A percentile compares a stretch with the other conserved stretches of the same genome.
Evolutionary conservation across 2,888 invertebrate species (phyloP).

Genomic region (Apamea epomidion): DNA sequence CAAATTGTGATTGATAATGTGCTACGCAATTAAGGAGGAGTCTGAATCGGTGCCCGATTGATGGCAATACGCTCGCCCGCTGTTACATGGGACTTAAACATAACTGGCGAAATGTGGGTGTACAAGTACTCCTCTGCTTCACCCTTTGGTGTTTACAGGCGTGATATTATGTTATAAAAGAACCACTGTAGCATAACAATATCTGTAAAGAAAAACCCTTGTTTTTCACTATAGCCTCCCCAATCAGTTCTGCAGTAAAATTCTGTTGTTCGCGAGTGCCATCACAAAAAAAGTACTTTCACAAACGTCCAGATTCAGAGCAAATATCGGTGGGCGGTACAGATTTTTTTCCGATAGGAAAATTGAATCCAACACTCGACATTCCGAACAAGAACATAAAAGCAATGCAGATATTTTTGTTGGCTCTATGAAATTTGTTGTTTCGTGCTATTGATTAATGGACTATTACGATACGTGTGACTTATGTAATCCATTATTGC

Average conservation of each 20-base stretch:
- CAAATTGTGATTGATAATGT: too few species aligned
- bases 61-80: neutral
- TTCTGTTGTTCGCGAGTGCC: constrained; percentile 20
- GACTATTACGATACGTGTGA: too few species aligned
- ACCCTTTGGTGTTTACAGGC: too few species aligned
- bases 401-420: neutral
- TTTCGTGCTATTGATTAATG: neutral
- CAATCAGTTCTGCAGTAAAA: constrained; percentile 46
- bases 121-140: neutral
- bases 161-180: neutral
- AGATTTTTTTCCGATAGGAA: constrained; percentile 49
- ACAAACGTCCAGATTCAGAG: constrained; percentile 31
- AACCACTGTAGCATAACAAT: neutral
- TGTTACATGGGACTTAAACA: neutral
- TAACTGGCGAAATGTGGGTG: neutral
- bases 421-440: neutral
- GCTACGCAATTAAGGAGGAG: too few species aligned
- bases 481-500: too few species aligned
- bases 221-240: constrained; percentile 3
- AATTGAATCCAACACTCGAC: constrained; percentile 43
- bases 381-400: constrained; percentile 26
- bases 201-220: neutral
- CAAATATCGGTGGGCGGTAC: constrained; percentile 33
- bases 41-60: neutral
- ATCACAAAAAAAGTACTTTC: constrained; percentile 31